These are phyloP conservation scores for Tipula lateralis DNA, from an alignment of 2,888 invertebrate genomes.

Conservation along the genomic window DNA sequence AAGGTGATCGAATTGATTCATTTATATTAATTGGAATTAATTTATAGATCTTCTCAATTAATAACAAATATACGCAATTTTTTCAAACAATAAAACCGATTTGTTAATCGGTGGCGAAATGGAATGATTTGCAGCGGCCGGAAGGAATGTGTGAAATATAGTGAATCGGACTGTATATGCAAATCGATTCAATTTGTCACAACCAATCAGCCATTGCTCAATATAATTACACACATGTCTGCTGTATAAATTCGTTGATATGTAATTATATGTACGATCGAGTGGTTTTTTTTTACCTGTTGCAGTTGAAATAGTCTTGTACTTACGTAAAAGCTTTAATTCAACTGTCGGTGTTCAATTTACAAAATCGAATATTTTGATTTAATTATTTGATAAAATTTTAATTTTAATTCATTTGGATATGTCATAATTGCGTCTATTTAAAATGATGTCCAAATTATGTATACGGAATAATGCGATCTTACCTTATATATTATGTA, in stretches of 20 bases:
- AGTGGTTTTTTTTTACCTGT: not conserved
- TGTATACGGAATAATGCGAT: not conserved
- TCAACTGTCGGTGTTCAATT: not conserved
- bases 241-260: not conserved
- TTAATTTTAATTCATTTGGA: not conserved
- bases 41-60: not conserved
- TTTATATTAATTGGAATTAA: constrained; percentile 3
- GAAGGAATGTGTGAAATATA: not conserved
- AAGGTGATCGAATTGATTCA: constrained; percentile 24
- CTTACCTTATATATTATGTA: not conserved
- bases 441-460: not conserved
- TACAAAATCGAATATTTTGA: not conserved
- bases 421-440: not conserved
- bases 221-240: not conserved
- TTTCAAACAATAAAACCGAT: not conserved
- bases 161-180: not conserved
- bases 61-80: not conserved
- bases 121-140: not conserved
- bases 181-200: not conserved
- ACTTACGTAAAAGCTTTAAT: not conserved
- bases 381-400: constrained; percentile 24
- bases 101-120: not conserved
- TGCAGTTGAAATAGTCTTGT: not conserved
- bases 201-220: not conserved
- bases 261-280: not conserved